Percentiles rank a stretch among this genome's conserved stretches.
These are phyloP conservation scores for Agonopterix arenella DNA, from an alignment of 2,888 invertebrate genomes.

Conservation along the genomic window DNA sequence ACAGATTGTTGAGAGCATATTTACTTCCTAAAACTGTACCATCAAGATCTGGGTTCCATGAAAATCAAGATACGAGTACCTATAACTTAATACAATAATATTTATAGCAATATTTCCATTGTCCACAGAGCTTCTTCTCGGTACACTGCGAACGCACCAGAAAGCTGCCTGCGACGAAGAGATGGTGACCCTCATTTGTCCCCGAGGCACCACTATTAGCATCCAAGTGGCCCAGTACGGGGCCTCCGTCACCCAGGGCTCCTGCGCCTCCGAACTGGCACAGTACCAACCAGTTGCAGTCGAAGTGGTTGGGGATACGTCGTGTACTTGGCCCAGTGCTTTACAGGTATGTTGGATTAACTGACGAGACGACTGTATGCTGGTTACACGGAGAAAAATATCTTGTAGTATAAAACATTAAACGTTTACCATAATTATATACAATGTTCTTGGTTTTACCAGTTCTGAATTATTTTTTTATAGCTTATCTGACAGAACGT, in stretches of 20 bases:
- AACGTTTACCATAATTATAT: too few species aligned
- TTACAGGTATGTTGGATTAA: slow-evolving; percentile 81
- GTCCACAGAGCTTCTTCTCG: slow-evolving; percentile 89
- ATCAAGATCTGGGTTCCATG: neutral
- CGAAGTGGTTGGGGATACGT: slow-evolving; percentile 78
- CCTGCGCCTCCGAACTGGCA: slow-evolving; percentile 66
- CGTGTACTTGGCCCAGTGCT: slow-evolving; percentile 85
- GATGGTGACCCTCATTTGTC: slow-evolving; percentile 90
- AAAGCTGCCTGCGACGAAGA: slow-evolving; percentile 95
- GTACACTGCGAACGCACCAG: slow-evolving; percentile 93
- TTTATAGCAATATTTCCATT: slow-evolving; percentile 4
- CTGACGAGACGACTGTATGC: too few species aligned
- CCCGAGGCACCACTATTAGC: slow-evolving; percentile 92
- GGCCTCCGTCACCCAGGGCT: slow-evolving; percentile 74
- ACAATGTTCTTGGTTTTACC: too few species aligned
- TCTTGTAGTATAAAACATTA: too few species aligned
- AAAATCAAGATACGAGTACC: neutral
- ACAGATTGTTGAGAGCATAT: too few species aligned
- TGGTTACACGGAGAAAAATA: too few species aligned
- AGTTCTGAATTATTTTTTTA: too few species aligned
- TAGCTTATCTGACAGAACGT: too few species aligned
- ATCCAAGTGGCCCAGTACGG: slow-evolving; percentile 95
- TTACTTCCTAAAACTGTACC: too few species aligned
- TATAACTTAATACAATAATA: neutral
- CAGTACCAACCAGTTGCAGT: slow-evolving; percentile 71